phyloP scores from a whole-genome alignment of 2,888 invertebrate genomes.

The Melanostoma mellinum region DNA sequence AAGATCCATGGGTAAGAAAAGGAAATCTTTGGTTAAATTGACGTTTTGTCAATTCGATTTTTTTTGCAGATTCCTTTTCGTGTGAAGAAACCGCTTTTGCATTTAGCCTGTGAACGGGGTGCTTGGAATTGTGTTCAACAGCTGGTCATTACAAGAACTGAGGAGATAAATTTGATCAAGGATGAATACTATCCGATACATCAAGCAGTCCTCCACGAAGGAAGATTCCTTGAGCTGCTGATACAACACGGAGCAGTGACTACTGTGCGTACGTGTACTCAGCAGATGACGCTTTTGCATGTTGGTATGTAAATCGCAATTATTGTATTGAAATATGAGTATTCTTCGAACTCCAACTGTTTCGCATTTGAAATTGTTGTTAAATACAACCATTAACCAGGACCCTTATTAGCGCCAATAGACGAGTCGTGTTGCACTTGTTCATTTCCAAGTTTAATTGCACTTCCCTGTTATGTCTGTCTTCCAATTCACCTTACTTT shows the following conservation, averaged over 20 bases:
- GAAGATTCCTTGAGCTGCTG: constrained; percentile 86
- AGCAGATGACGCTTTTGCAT: constrained; percentile 88
- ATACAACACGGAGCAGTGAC: constrained; percentile 88
- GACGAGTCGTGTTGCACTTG: too few species aligned
- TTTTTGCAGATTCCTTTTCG: constrained; percentile 82
- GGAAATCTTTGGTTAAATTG: neutral
- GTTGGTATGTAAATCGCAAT: constrained; percentile 82
- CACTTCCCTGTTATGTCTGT: too few species aligned
- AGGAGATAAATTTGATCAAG: constrained; percentile 88
- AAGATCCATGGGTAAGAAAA: constrained; percentile 85
- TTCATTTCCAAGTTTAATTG: too few species aligned
- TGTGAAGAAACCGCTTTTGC: constrained; percentile 85
- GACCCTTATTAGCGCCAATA: too few species aligned
- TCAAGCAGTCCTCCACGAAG: constrained; percentile 88
- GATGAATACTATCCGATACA: constrained; percentile 91
- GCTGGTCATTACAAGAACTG: constrained; percentile 85
- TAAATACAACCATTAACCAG: too few species aligned
- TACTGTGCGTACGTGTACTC: constrained; percentile 87
- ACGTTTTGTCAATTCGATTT: neutral
- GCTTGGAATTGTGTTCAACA: constrained; percentile 89
- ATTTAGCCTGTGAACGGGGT: constrained; percentile 87
- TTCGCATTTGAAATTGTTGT: too few species aligned
- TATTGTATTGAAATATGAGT: too few species aligned
- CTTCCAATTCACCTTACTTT: too few species aligned
- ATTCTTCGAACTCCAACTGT: too few species aligned